Conservation (phyloP, 2,797 vertebrate species). For the Apodemus agrarius region DNA sequence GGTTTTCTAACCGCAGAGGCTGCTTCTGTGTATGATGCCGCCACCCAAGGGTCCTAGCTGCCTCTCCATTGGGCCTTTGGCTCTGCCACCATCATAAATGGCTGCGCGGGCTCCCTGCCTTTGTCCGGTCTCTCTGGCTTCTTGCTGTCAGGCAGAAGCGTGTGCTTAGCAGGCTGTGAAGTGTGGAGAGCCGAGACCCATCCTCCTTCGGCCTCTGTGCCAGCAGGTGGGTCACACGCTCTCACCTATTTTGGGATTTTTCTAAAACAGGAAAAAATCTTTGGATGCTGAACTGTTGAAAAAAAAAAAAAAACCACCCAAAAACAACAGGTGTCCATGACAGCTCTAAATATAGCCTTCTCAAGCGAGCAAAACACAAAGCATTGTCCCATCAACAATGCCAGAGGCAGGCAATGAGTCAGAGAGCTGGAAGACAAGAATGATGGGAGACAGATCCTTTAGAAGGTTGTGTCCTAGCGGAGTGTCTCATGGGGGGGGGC, state of each 20-base stretch:
- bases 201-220: rapidly evolving
- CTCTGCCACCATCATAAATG: rapidly evolving
- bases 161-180: neutral
- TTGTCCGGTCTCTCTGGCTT: neutral
- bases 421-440: neutral
- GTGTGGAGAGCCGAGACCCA: too few species aligned
- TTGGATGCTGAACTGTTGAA: neutral
- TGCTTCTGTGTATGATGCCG: neutral
- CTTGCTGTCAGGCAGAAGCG: neutral
- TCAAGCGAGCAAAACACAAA: conserved; percentile 8
- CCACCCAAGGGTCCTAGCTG: neutral
- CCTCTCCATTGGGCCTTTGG: neutral
- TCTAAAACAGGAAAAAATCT: conserved; percentile 41
- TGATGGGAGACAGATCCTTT: neutral
- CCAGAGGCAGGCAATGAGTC: neutral
- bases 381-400: neutral
- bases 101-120: neutral
- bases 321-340: conserved; percentile 17
- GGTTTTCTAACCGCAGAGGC: neutral
- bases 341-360: conserved; percentile 30
- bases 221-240: neutral
- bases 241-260: conserved; percentile 42
- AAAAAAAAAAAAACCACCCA: neutral
- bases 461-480: neutral
- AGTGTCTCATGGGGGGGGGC: neutral